These are phyloP conservation scores for Carpatolechia fugitivella DNA, from an alignment of 2,888 invertebrate genomes.

Conservation along the genomic window DNA sequence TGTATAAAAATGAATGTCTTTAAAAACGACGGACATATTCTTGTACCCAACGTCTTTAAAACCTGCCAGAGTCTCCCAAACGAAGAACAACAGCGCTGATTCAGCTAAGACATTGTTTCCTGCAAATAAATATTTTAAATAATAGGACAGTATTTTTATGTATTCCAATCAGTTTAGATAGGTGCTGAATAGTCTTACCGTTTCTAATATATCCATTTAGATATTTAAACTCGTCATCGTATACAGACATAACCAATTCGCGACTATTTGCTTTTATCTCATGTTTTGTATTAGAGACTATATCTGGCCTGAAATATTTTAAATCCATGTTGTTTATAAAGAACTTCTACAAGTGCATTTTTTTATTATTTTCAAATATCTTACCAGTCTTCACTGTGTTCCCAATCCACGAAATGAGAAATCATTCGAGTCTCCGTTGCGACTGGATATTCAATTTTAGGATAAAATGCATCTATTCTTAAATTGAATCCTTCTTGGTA, in stretches of 20 bases:
- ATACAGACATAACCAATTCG: constrained; percentile 40
- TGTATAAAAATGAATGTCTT: constrained; percentile 27
- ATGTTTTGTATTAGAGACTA: constrained; percentile 24
- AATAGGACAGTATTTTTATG: not conserved
- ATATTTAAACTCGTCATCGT: constrained; percentile 48
- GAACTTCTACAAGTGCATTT: too few relatives aligned
- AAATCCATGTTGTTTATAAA: not conserved
- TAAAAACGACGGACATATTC: constrained; percentile 34
- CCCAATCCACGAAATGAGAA: constrained; percentile 88
- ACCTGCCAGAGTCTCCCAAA: constrained; percentile 76
- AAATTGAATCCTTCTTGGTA: constrained; percentile 86
- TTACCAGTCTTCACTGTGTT: constrained; percentile 84
- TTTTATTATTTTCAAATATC: too few relatives aligned
- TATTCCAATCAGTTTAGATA: too few relatives aligned
- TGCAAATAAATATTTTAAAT: constrained; percentile 24
- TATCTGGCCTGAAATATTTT: not conserved
- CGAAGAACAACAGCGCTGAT: constrained; percentile 70
- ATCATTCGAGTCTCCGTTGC: constrained; percentile 90
- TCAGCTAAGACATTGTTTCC: constrained; percentile 84
- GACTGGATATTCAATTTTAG: constrained; percentile 86
- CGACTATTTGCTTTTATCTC: constrained; percentile 31
- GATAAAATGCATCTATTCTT: constrained; percentile 84
- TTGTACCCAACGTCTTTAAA: constrained; percentile 50
- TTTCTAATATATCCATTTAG: constrained; percentile 39
- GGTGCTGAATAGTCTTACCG: constrained; percentile 34